Evolutionary conservation across 2,888 invertebrate species (phyloP), one percentile per base, ranked within the genome.

Genomic region (Drosophila mercatorum): DNA sequence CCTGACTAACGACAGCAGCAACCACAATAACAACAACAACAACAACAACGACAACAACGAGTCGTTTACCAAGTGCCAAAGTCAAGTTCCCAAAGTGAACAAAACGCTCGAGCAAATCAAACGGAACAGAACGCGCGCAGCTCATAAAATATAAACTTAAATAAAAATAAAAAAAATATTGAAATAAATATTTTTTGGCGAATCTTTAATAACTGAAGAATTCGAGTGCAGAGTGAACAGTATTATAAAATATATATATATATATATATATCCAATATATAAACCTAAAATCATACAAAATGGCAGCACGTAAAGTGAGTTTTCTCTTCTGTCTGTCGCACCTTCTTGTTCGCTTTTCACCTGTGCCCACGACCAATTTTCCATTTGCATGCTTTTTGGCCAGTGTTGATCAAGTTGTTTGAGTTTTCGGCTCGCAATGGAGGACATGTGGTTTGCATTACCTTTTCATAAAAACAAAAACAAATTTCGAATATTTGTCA

Each of bases 221-320:
- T 36, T 31, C 7, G 36, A 57, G 56, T 69, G 46, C 52, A 44
- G 47, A 31, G 81, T 67, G 86, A 75, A 71, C 80, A 86, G 81
- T 81, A 83, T 83, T 75, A 75, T 41, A 63, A 62, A 62, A 65
- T 36, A 14, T 5, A 56, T 1, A 34, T 10, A 43, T 14, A 14
- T 10, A 26, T 26, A 49, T 31, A 17, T 17, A 17, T 17, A 17
- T n/a, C 10, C 36, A 56, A 44, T 59, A 75, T 72, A 66, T 79
- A 60, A 72, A 72, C 66, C 66, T 68, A 56, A 53, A 26, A 41
- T 12, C 28, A n/a, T 22, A 28, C 12, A 81, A 80, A 74, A 91
- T 91, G 91, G 89, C 91, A 71, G 75, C 91, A 75, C 76, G 80
- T 76, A 91, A 89, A 83, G 91, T 91, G 78, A 91, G 91, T 91